Conservation (phyloP, 2,797 vertebrate genomes). For the Sylvia borin region DNA sequence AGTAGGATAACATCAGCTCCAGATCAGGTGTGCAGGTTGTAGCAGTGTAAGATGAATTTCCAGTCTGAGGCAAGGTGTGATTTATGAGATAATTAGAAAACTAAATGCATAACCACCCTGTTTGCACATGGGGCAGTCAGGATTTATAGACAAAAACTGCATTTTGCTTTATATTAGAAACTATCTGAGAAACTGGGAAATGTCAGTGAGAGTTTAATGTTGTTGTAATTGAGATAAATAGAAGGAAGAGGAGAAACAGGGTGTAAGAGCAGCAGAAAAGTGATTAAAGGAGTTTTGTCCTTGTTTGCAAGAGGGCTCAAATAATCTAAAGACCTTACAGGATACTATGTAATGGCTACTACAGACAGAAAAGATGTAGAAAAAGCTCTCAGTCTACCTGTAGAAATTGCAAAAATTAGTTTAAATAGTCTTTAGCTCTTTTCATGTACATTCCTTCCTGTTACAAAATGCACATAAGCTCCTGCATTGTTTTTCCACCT, state of each 20-base stretch:
- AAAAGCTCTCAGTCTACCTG: conserved; percentile 60
- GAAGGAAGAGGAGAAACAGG: conserved; percentile 27
- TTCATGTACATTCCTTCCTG: background rate
- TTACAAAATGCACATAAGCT: background rate
- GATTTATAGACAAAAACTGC: background rate
- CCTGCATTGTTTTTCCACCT: background rate
- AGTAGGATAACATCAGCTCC: background rate
- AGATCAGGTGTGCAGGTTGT: background rate
- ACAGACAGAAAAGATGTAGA: conserved; percentile 59
- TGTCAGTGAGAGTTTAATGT: background rate
- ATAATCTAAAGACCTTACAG: conserved; percentile 60
- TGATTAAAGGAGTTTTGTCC: conserved; percentile 69
- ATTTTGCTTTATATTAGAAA: background rate
- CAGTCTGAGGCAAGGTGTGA: background rate
- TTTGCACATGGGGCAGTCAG: background rate
- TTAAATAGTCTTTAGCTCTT: background rate
- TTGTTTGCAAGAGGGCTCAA: conserved; percentile 5
- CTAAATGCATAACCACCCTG: background rate
- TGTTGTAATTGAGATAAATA: background rate
- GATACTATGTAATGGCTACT: conserved; percentile 67
- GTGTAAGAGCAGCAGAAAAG: conserved; percentile 58
- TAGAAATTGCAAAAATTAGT: conserved; percentile 62
- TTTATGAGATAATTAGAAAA: background rate
- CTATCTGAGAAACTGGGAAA: background rate
- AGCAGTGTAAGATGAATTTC: background rate